phyloP scores from a whole-genome alignment of 2,797 vertebrate species.

The Sebastes minor region DNA sequence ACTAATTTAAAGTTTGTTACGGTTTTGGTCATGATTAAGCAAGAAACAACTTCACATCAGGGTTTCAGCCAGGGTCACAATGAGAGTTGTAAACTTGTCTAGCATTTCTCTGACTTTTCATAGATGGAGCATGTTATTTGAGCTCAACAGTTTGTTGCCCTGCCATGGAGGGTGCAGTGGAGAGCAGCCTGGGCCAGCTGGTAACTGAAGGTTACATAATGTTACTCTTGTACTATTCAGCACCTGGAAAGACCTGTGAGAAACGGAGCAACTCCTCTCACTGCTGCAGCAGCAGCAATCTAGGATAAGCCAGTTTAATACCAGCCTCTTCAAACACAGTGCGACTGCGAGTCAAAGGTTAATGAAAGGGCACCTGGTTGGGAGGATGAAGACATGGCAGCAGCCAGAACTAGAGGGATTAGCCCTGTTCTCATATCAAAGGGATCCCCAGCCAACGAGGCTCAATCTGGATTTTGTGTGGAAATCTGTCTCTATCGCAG shows the following conservation, averaged over 20 bases:
- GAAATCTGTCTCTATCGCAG: constrained; percentile 80
- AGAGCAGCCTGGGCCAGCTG: constrained; percentile 23
- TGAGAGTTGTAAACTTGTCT: background rate
- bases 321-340: constrained; percentile 83
- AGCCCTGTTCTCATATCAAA: constrained; percentile 87
- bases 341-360: constrained; percentile 85
- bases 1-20: background rate
- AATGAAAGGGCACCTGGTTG: constrained; percentile 85
- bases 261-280: constrained; percentile 67
- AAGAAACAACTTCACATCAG: background rate
- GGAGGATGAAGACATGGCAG: constrained; percentile 85
- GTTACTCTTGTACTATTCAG: constrained; percentile 55
- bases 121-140: background rate
- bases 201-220: constrained; percentile 68
- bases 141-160: background rate
- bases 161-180: constrained; percentile 8
- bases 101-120: background rate
- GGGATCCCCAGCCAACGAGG: constrained; percentile 74
- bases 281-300: constrained; percentile 66
- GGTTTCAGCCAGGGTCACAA: background rate
- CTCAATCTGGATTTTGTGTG: constrained; percentile 78
- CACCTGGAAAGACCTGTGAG: constrained; percentile 77
- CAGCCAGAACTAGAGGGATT: constrained; percentile 80
- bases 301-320: constrained; percentile 81
- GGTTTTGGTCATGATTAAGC: background rate